phyloP scores from a whole-genome alignment of 2,888 invertebrate genomes.

The Neoaliturus tenellus region DNA sequence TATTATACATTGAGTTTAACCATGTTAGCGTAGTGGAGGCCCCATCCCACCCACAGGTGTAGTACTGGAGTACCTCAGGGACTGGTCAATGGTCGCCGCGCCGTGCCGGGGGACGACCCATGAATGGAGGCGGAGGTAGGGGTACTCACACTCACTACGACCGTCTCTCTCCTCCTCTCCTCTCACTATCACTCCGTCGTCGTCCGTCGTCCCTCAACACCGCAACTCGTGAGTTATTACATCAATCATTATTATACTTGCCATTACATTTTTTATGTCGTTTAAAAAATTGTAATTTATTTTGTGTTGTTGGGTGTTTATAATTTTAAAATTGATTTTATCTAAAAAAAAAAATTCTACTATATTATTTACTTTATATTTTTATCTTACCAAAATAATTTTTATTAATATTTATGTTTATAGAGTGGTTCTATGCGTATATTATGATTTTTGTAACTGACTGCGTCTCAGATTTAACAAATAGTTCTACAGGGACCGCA shows the following conservation, averaged over 20 bases:
- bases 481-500: too few relatives aligned
- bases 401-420: too few relatives aligned
- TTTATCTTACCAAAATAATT: too few relatives aligned
- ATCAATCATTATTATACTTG: background rate
- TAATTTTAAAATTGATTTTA: background rate
- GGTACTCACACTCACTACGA: background rate
- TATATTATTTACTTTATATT: too few relatives aligned
- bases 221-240: background rate
- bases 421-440: too few relatives aligned
- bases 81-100: background rate
- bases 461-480: too few relatives aligned
- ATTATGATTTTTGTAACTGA: too few relatives aligned
- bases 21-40: too few relatives aligned
- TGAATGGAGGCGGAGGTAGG: slow-evolving; percentile 17
- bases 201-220: background rate
- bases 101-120: background rate
- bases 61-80: background rate
- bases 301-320: background rate
- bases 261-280: background rate
- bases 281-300: background rate
- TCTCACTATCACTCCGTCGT: background rate
- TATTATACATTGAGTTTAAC: too few relatives aligned
- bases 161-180: slow-evolving; percentile 4
- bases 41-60: too few relatives aligned
- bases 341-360: too few relatives aligned